These are phyloP conservation scores for Danio kyathit DNA, from an alignment of 2,797 vertebrate species.

Conservation along the genomic window DNA sequence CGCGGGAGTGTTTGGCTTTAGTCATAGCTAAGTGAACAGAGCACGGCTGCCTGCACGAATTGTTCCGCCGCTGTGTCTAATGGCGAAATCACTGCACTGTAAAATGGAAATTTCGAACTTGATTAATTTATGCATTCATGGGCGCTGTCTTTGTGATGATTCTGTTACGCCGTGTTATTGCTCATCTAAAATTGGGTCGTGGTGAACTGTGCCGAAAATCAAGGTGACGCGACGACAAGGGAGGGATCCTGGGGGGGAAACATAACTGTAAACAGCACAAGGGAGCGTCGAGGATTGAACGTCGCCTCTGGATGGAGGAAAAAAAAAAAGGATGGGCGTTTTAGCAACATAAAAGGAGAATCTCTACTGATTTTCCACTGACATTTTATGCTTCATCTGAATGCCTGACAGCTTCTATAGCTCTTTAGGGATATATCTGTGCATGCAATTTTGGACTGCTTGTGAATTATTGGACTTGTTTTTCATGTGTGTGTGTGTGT, in stretches of 20 bases:
- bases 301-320: background rate
- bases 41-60: conserved; percentile 76
- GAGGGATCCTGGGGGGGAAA: background rate
- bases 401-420: conserved; percentile 22
- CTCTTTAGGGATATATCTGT: background rate
- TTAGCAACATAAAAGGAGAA: background rate
- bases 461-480: conserved; percentile 20
- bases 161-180: conserved; percentile 72
- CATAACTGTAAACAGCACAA: conserved; percentile 27
- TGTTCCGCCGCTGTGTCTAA: conserved; percentile 81
- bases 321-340: background rate
- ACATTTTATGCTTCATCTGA: background rate
- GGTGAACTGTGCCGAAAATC: conserved; percentile 59
- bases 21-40: conserved; percentile 83
- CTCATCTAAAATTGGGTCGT: conserved; percentile 70
- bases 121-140: conserved; percentile 87
- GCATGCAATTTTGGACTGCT: background rate
- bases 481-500: background rate
- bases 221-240: conserved; percentile 40
- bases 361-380: background rate
- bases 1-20: conserved; percentile 71
- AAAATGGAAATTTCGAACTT: conserved; percentile 87
- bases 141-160: conserved; percentile 69
- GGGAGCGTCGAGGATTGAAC: background rate
- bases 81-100: conserved; percentile 82